Conservation (phyloP, 1,140 invertebrate species). For the Camponotus vicinus region DNA sequence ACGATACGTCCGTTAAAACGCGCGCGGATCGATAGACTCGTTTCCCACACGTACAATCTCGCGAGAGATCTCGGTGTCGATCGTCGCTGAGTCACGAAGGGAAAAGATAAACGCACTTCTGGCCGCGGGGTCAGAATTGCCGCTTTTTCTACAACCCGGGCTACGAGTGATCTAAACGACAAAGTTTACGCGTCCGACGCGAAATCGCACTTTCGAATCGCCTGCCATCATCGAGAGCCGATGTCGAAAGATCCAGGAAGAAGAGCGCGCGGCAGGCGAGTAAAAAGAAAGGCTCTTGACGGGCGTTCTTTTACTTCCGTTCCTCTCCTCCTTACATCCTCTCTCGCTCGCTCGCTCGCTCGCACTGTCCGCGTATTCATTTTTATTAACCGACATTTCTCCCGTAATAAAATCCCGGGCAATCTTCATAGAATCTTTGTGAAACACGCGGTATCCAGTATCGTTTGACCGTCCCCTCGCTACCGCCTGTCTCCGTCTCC, state of each 20-base stretch:
- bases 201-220: conserved; percentile 82
- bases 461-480: conserved; percentile 77
- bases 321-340: conserved; percentile 21
- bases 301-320: conserved; percentile 18
- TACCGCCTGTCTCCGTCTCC: conserved; percentile 35
- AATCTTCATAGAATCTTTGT: conserved; percentile 87
- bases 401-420: conserved; percentile 86
- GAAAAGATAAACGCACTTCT: conserved; percentile 66
- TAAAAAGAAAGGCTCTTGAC: conserved; percentile 59
- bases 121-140: not conserved
- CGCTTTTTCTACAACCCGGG: conserved; percentile 23
- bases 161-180: conserved; percentile 68
- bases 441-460: conserved; percentile 86
- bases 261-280: conserved; percentile 65
- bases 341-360: conserved; percentile 20
- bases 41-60: conserved; percentile 69
- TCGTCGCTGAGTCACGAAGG: conserved; percentile 69
- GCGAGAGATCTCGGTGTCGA: conserved; percentile 51
- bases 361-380: conserved; percentile 81
- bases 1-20: conserved; percentile 45
- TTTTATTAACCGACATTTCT: conserved; percentile 87
- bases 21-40: conserved; percentile 59
- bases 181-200: conserved; percentile 77
- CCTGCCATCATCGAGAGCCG: conserved; percentile 68
- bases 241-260: conserved; percentile 54